A percentile compares a stretch with the other conserved stretches of the same genome.
Evolutionary conservation across 2,113 vertebrate species (phyloP).

Genomic region (Eptesicus fuscus): DNA sequence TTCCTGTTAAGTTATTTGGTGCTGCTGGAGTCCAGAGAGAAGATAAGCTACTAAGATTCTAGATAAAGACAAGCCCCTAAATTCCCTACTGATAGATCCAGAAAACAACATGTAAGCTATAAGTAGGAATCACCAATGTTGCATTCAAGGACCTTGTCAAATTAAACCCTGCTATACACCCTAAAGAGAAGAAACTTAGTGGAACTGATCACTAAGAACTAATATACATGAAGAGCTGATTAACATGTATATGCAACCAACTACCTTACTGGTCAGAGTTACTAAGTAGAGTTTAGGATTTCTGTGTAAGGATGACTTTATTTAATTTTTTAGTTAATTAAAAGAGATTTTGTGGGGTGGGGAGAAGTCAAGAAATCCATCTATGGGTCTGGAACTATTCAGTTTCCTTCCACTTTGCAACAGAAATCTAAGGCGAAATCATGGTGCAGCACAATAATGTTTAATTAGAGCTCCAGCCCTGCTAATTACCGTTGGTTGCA

Average conservation of each 20-base stretch:
- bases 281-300: background rate
- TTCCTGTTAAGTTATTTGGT: background rate
- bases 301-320: constrained; percentile 23
- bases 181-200: background rate
- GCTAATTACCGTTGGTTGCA: constrained; percentile 82
- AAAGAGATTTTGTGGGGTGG: background rate
- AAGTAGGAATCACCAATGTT: background rate
- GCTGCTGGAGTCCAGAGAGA: background rate
- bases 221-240: background rate
- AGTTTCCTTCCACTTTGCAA: constrained; percentile 68
- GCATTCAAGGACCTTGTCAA: background rate
- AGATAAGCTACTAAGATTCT: background rate
- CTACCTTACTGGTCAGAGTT: background rate
- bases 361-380: constrained; percentile 20
- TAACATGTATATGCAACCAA: background rate
- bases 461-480: constrained; percentile 81
- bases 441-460: constrained; percentile 69
- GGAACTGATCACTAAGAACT: constrained; percentile 13
- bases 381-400: constrained; percentile 52
- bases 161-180: background rate
- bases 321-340: constrained; percentile 15
- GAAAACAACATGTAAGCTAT: background rate
- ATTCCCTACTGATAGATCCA: background rate
- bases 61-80: background rate
- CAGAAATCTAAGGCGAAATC: constrained; percentile 69